phyloP scores from a whole-genome alignment of 2,797 vertebrate genomes.

The Xerus rutilus region DNA sequence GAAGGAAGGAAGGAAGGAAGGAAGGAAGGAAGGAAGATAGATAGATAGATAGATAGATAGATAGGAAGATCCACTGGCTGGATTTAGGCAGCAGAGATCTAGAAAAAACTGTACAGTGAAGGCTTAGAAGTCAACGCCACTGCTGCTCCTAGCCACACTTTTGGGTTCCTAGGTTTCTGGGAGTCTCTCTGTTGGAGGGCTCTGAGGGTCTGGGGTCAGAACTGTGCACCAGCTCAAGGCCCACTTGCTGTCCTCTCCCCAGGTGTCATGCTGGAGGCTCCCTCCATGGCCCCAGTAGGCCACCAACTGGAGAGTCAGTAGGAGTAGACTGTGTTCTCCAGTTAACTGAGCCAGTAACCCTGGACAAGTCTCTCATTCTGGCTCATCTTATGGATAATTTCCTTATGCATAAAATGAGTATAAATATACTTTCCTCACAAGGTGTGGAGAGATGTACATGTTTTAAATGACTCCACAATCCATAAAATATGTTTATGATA shows the following conservation, averaged over 20 bases:
- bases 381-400: neutral
- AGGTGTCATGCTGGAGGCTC: neutral
- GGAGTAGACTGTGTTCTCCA: neutral
- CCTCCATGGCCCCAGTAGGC: neutral
- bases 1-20: too few species aligned
- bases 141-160: neutral
- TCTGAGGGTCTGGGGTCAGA: neutral
- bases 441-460: fast-evolving
- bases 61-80: neutral
- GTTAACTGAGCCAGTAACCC: too few species aligned
- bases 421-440: neutral
- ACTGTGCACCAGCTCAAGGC: neutral
- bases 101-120: neutral
- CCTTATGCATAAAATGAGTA: neutral
- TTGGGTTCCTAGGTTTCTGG: neutral
- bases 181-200: neutral
- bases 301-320: neutral
- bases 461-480: too few species aligned
- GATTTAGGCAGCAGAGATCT: neutral
- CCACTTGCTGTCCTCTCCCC: neutral
- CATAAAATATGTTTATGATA: fast-evolving
- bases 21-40: too few species aligned
- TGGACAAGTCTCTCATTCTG: neutral
- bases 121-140: neutral
- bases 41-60: too few species aligned